Evolutionary conservation across 2,888 invertebrate species (phyloP).

Genomic region (Catocala nupta): DNA sequence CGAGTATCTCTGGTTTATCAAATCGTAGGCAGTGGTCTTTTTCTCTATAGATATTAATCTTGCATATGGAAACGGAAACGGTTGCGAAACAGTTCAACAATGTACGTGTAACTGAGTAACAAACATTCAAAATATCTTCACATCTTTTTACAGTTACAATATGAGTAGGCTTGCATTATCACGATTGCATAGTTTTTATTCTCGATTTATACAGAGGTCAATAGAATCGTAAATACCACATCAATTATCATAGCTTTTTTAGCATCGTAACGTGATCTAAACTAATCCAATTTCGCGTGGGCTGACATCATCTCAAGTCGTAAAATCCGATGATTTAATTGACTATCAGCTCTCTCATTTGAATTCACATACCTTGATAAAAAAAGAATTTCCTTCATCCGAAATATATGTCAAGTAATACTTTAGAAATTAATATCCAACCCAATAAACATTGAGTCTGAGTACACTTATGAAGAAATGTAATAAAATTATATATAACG

Average conservation of each 20-base stretch:
- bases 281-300: slow-evolving; percentile 15
- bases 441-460: slow-evolving; percentile 55
- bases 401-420: slow-evolving; percentile 43
- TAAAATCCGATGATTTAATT: slow-evolving; percentile 26
- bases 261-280: slow-evolving; percentile 11
- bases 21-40: too few relatives aligned
- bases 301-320: slow-evolving; percentile 6
- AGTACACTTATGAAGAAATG: slow-evolving; percentile 55
- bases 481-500: slow-evolving; percentile 69
- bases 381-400: slow-evolving; percentile 5
- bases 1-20: too few relatives aligned
- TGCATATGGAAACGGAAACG: too few relatives aligned
- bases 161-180: too few relatives aligned
- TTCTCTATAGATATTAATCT: too few relatives aligned
- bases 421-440: slow-evolving; percentile 57
- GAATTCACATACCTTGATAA: slow-evolving; percentile 6
- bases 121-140: too few relatives aligned
- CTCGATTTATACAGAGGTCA: background rate
- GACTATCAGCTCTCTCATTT: slow-evolving; percentile 10
- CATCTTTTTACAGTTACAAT: too few relatives aligned
- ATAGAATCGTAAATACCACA: slow-evolving; percentile 10
- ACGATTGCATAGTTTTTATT: background rate
- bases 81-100: too few relatives aligned
- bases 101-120: too few relatives aligned
- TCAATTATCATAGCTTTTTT: slow-evolving; percentile 9